Percentiles rank a stretch among this genome's conserved stretches.
Conservation (phyloP, 2,113 vertebrate species). For the Apteryx owenii region DNA sequence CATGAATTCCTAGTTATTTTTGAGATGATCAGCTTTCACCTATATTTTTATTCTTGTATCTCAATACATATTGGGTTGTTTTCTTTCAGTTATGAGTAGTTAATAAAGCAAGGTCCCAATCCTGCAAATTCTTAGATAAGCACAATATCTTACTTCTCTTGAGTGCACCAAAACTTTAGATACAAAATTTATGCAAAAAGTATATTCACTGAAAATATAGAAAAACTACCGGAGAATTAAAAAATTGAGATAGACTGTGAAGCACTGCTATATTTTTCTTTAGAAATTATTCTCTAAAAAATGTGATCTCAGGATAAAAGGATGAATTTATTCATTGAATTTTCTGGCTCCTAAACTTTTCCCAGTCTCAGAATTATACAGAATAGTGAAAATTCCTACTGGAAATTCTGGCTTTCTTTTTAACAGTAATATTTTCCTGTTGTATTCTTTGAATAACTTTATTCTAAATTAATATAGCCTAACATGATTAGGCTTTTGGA, state of each 20-base stretch:
- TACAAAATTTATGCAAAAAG: neutral
- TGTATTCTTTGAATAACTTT: slow-evolving; percentile 69
- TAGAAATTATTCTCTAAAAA: neutral
- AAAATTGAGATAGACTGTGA: neutral
- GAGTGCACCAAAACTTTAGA: neutral
- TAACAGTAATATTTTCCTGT: slow-evolving; percentile 68
- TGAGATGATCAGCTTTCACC: neutral
- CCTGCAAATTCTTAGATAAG: neutral
- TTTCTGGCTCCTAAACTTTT: slow-evolving; percentile 36
- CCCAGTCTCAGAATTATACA: neutral
- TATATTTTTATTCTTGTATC: neutral
- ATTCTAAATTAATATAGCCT: slow-evolving; percentile 75
- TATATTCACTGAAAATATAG: neutral
- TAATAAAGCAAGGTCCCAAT: neutral
- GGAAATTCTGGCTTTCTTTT: slow-evolving; percentile 79
- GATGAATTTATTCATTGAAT: neutral
- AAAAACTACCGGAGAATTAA: neutral
- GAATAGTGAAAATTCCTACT: slow-evolving; percentile 70
- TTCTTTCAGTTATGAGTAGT: neutral
- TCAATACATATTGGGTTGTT: neutral
- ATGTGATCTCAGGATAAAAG: neutral
- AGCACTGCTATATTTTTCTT: neutral
- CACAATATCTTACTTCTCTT: neutral
- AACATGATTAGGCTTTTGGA: slow-evolving; percentile 73
- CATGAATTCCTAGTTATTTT: neutral